phyloP scores from a whole-genome alignment of 64 coral and sea anemone species.

The Montipora foliosa region DNA sequence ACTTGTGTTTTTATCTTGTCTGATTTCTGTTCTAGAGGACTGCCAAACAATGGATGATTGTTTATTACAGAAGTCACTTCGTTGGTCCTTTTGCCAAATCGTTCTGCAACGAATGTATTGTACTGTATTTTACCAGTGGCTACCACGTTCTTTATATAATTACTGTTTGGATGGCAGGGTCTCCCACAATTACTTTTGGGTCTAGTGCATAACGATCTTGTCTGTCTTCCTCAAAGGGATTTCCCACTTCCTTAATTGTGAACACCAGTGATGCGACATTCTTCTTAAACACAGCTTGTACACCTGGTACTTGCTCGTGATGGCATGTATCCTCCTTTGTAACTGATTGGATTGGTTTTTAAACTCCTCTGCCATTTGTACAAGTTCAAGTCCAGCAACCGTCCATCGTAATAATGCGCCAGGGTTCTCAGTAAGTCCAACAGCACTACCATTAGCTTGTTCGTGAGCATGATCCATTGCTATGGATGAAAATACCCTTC shows the following conservation, averaged over 20 bases:
- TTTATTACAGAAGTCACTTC: neutral
- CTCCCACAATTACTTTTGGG: neutral
- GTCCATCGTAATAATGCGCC: no score
- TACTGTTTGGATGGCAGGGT: neutral
- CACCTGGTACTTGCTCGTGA: no score
- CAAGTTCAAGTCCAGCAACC: no score
- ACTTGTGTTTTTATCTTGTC: conserved; percentile 12
- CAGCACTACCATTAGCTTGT: no score
- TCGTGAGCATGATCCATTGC: no score
- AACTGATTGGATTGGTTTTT: neutral
- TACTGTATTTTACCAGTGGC: conserved; percentile 6
- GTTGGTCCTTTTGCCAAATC: neutral
- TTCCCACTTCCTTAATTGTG: no score
- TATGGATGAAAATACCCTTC: no score
- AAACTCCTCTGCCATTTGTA: no score
- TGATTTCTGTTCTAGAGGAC: neutral
- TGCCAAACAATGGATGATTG: conserved; percentile 23
- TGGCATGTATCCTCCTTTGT: no score
- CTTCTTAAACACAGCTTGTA: no score
- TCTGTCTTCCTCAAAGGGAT: conserved; percentile 12
- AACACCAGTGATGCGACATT: no score
- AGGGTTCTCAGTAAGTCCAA: no score
- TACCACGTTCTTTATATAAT: neutral
- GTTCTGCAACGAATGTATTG: neutral
- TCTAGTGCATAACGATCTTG: neutral